phyloP scores from a whole-genome alignment of 2,888 invertebrate genomes.

The Eristalis intricaria region DNA sequence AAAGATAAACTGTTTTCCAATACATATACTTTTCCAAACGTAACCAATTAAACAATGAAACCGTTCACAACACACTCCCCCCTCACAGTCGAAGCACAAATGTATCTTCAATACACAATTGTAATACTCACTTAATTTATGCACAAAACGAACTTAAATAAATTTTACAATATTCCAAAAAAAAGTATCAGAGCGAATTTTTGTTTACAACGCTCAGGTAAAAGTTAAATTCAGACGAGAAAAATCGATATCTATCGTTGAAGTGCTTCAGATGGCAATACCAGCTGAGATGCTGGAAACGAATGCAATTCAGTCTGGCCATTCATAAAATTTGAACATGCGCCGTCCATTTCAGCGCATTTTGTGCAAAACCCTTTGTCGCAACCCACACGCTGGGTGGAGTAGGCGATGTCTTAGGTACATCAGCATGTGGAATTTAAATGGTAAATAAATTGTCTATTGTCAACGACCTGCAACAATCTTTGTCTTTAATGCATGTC shows the following conservation, averaged over 20 bases:
- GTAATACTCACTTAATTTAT: not conserved
- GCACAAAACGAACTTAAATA: not conserved
- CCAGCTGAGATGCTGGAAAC: slow-evolving; percentile 68
- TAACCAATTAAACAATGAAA: not conserved
- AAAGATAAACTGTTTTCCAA: not conserved
- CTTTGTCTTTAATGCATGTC: too few species aligned
- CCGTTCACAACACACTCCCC: not conserved
- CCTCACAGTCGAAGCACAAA: not conserved
- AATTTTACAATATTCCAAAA: not conserved
- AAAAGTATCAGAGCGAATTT: not conserved
- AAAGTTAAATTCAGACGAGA: slow-evolving; percentile 39
- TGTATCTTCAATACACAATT: not conserved
- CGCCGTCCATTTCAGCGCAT: slow-evolving; percentile 36
- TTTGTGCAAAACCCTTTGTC: slow-evolving; percentile 15
- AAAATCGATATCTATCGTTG: slow-evolving; percentile 57
- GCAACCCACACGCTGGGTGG: not conserved
- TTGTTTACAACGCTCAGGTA: slow-evolving; percentile 45
- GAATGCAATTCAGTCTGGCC: slow-evolving; percentile 47
- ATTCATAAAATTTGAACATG: slow-evolving; percentile 67
- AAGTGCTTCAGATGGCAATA: slow-evolving; percentile 30
- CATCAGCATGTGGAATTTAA: not conserved
- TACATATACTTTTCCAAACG: not conserved
- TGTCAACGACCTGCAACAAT: too few species aligned
- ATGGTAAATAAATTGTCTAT: not conserved
- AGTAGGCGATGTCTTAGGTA: not conserved